Evolutionary conservation across 2,113 vertebrate species (phyloP).

Genomic region (Sula dactylatra): DNA sequence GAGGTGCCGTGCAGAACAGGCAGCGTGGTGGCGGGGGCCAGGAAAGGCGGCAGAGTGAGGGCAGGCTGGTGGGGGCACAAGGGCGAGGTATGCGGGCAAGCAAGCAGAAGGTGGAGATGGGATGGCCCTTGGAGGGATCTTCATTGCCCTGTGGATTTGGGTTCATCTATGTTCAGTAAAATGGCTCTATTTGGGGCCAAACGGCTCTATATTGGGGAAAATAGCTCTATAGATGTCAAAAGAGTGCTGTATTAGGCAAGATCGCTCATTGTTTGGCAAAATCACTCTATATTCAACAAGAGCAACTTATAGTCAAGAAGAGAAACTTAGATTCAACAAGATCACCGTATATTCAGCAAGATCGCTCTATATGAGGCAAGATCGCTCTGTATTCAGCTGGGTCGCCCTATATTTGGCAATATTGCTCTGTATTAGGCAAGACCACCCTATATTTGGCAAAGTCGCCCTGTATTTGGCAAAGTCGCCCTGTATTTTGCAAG

Average conservation of each 20-base stretch:
- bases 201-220: neutral
- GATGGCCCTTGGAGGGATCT: neutral
- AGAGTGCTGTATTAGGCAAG: too few species aligned
- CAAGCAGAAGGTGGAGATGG: neutral
- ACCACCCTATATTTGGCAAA: too few species aligned
- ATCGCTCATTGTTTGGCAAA: too few species aligned
- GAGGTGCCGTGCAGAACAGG: neutral
- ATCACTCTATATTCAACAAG: accelerated
- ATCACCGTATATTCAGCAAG: too few species aligned
- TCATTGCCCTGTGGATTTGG: neutral
- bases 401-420: neutral
- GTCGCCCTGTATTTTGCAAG: neutral
- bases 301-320: too few species aligned
- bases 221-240: neutral
- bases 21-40: neutral
- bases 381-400: neutral
- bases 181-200: neutral
- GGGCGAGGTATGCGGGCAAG: neutral
- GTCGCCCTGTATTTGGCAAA: too few species aligned
- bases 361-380: too few species aligned
- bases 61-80: neutral
- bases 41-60: neutral
- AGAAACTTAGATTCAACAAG: too few species aligned
- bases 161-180: neutral
- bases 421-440: too few species aligned